Percentiles rank a stretch among this genome's conserved stretches.
Evolutionary conservation across 2,888 invertebrate genomes (phyloP).

Genomic region (Nemoura dubitans): DNA sequence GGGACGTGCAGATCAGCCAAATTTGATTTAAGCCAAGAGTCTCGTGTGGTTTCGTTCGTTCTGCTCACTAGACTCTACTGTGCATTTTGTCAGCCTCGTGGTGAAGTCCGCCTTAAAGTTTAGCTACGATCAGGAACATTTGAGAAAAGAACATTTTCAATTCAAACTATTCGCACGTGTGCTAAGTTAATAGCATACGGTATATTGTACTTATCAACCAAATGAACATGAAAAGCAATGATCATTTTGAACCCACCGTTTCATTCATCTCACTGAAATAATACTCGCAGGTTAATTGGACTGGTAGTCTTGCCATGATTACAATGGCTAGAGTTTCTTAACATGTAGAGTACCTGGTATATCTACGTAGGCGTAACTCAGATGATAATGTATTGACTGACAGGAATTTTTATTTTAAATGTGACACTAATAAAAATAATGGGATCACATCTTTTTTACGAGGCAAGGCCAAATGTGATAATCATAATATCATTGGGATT

Average conservation of each 20-base stretch:
- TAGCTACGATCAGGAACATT: neutral
- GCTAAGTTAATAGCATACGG: neutral
- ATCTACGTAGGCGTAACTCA: no score
- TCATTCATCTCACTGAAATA: neutral
- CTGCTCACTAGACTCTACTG: neutral
- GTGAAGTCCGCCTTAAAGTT: neutral
- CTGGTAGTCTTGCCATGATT: neutral
- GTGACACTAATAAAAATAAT: constrained; percentile 23
- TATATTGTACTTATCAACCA: neutral
- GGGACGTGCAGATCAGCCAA: neutral
- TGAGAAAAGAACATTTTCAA: neutral
- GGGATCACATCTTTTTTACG: constrained; percentile 35
- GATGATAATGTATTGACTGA: neutral
- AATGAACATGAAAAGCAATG: neutral
- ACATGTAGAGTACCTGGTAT: neutral
- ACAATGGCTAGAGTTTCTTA: neutral
- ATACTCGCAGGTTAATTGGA: neutral
- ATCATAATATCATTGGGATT: constrained; percentile 25
- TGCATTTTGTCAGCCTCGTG: neutral
- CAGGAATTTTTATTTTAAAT: constrained; percentile 9
- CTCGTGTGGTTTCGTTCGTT: neutral
- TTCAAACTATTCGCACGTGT: neutral
- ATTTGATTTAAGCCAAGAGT: neutral
- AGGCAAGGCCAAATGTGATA: constrained; percentile 29
- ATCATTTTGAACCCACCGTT: neutral